Evolutionary conservation across 2,113 vertebrate species (phyloP), one percentile per base, ranked within the genome.

Genomic region (Perca flavescens): DNA sequence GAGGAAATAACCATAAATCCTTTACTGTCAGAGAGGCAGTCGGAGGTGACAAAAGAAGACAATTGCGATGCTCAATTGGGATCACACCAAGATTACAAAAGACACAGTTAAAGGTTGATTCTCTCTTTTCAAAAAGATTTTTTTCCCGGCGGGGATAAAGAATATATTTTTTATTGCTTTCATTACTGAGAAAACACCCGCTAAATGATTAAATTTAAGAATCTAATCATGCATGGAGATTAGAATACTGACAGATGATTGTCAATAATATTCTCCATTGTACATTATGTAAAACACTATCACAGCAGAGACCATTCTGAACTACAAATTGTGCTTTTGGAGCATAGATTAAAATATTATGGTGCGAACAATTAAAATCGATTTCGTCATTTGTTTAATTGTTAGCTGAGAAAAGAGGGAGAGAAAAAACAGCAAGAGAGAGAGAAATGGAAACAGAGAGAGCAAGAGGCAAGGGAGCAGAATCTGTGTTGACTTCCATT

Each of bases 1-100:
- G 76, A 93, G 97, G 96, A 97, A 98, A 96, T 96, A 97, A 97
- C 97, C 96, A 98, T 98, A 97, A 98, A 98, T 99, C 97, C 97
- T 98, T 97, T 97, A 96, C 96, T 97, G 97, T 97, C 97, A 96
- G 73, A 63, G 94, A 96, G 95, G 96, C 96, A 92, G 96, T 96
- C 95, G 95, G 96, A 96, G 96, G 96, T 95, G 97, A 98, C 98
- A 97, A 96, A 97, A 97, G 95, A 94, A 96, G 96, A 96, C 96
- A 96, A 96, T 97, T 94, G 95, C 60, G 63, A 74, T 70, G 78
- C 86, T 90, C 79, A 84, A 90, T 91, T 86, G 86, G 73, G 82
- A 91, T 91, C 86, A 79, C 50, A 28, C 16, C 28, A 72, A 86
- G 86, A 87, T 58, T 22, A 83, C 74, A 88, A 80, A 79, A 86